A percentile compares a stretch with the other conserved stretches of the same genome.
phyloP scores from a whole-genome alignment of 2,113 vertebrate species.

The Bubo blakistoni region DNA sequence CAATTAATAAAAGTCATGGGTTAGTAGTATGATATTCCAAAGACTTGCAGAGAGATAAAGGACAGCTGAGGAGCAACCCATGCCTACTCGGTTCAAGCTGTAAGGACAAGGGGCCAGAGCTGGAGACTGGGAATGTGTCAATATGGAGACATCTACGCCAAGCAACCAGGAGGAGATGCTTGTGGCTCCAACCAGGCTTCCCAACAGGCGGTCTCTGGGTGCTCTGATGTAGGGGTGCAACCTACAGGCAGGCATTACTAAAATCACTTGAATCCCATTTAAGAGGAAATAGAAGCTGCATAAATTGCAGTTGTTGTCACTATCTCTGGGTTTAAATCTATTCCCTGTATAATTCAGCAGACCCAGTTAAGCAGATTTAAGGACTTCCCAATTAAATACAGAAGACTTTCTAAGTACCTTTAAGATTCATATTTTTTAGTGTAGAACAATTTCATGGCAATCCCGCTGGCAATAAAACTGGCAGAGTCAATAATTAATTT shows the following conservation, averaged over 20 bases:
- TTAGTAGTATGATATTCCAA: neutral
- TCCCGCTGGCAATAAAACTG: neutral
- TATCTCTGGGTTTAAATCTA: neutral
- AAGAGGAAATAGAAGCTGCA: neutral
- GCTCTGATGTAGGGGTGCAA: neutral
- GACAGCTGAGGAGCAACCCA: neutral
- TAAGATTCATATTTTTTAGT: neutral
- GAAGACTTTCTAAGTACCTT: neutral
- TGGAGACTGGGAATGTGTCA: neutral
- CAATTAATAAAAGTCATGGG: accelerated
- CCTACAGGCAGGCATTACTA: neutral
- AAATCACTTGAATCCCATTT: neutral
- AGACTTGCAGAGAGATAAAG: neutral
- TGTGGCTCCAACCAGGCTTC: accelerated
- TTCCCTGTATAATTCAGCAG: neutral
- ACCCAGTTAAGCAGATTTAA: constrained; percentile 9
- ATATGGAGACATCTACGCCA: accelerated
- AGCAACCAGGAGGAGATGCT: no score
- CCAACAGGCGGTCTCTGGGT: accelerated
- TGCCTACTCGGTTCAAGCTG: neutral
- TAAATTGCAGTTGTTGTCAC: neutral
- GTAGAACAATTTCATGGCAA: neutral
- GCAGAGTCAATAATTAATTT: neutral
- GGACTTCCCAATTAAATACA: neutral
- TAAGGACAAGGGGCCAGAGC: neutral